Percentiles rank a stretch among this genome's conserved stretches.
These are phyloP conservation scores for Myotis planiceps DNA, from an alignment of 2,797 vertebrate genomes.

Conservation along the genomic window DNA sequence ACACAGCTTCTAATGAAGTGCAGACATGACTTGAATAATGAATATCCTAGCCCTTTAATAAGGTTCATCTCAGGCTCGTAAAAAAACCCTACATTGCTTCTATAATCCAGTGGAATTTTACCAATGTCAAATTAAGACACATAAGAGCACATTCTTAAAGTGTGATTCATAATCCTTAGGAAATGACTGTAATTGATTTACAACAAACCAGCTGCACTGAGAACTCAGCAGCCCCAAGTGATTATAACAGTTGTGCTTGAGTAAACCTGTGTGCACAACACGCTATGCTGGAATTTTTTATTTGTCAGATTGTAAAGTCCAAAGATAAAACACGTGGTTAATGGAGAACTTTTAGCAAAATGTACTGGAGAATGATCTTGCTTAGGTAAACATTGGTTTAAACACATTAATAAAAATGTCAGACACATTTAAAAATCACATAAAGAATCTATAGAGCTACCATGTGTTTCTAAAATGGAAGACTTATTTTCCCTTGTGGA, in stretches of 20 bases:
- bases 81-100: slow-evolving; percentile 36
- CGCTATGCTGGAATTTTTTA: slow-evolving; percentile 60
- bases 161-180: slow-evolving; percentile 70
- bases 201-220: slow-evolving; percentile 68
- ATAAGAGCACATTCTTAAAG: slow-evolving; percentile 60
- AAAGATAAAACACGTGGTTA: slow-evolving; percentile 67
- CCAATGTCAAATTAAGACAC: slow-evolving; percentile 68
- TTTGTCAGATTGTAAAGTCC: slow-evolving; percentile 77
- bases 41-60: slow-evolving; percentile 54
- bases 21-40: slow-evolving; percentile 73
- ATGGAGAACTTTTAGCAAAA: slow-evolving; percentile 61
- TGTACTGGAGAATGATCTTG: slow-evolving; percentile 45
- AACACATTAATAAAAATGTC: slow-evolving; percentile 73
- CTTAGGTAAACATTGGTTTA: slow-evolving; percentile 76
- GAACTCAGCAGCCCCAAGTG: slow-evolving; percentile 66
- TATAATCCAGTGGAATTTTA: slow-evolving; percentile 69
- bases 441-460: neutral
- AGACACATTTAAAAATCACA: slow-evolving; percentile 42
- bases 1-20: slow-evolving; percentile 70
- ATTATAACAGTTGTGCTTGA: slow-evolving; percentile 29
- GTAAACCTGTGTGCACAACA: slow-evolving; percentile 16
- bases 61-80: slow-evolving; percentile 63
- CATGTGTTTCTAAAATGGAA: slow-evolving; percentile 9
- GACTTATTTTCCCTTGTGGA: neutral
- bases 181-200: slow-evolving; percentile 82